Conservation (phyloP, 2,797 vertebrate species). For the Pangasius sanitwongsei region DNA sequence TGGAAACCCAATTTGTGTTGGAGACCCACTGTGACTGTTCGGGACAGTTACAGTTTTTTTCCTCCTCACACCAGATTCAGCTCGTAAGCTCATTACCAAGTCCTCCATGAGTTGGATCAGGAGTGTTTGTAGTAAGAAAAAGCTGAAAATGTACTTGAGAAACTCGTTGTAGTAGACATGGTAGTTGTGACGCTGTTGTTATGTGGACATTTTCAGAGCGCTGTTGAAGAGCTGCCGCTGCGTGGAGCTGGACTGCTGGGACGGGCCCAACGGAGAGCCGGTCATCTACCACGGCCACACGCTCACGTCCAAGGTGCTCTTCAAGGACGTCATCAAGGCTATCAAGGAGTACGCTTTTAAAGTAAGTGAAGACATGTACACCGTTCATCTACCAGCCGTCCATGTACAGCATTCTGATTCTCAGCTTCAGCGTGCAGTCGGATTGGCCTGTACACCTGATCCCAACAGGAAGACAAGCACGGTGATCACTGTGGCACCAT, state of each 20-base stretch:
- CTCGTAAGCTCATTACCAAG: not conserved
- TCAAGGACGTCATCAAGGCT: slow-evolving; percentile 87
- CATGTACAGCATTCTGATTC: not conserved
- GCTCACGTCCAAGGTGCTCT: slow-evolving; percentile 93
- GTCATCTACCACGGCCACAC: slow-evolving; percentile 96
- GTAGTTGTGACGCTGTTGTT: not conserved
- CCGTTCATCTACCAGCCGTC: not conserved
- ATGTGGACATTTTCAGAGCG: slow-evolving; percentile 73
- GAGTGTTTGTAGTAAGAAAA: not conserved
- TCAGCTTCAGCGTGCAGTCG: not conserved
- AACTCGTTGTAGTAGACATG: not conserved
- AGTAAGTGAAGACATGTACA: slow-evolving; percentile 69
- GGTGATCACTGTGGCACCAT: no score
- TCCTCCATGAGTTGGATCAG: not conserved
- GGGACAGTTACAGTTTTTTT: not conserved
- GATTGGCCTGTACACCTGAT: not conserved
- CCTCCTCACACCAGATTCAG: not conserved
- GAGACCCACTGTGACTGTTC: not conserved
- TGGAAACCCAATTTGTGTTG: not conserved
- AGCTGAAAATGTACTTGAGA: not conserved
- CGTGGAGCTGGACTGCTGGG: slow-evolving; percentile 96
- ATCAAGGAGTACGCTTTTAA: slow-evolving; percentile 94
- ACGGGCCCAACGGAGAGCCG: slow-evolving; percentile 87
- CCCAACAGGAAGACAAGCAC: not conserved
- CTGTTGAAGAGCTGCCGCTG: slow-evolving; percentile 94